Conservation (phyloP, 2,797 vertebrate species). For the Tiaroga cobitis region DNA sequence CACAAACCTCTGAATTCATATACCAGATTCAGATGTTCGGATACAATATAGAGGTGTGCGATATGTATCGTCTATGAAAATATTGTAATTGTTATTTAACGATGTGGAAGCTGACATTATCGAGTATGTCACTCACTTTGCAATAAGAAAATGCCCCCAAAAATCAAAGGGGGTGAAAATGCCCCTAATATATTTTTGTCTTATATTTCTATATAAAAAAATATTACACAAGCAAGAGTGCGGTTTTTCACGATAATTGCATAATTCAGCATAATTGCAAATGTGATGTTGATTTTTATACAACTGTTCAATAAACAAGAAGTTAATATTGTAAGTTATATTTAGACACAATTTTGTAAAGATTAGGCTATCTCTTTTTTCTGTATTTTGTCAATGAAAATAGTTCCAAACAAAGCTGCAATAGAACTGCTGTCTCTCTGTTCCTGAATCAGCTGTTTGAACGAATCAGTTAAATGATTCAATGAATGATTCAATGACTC, state of each 20-base stretch:
- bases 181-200: background rate
- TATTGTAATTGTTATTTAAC: too few relatives aligned
- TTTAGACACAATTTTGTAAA: background rate
- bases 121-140: too few relatives aligned
- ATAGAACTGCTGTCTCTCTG: background rate
- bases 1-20: background rate
- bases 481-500: background rate
- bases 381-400: background rate
- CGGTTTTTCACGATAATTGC: background rate
- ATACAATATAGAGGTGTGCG: background rate
- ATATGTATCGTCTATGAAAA: too few relatives aligned
- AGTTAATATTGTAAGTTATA: background rate
- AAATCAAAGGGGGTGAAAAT: background rate
- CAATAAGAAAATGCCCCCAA: too few relatives aligned
- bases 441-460: background rate
- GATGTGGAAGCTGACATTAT: too few relatives aligned
- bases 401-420: background rate
- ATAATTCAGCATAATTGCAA: background rate
- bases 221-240: background rate
- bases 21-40: background rate
- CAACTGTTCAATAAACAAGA: background rate
- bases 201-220: background rate
- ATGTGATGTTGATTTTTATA: background rate
- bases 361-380: background rate
- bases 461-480: background rate